Evolutionary conservation across 1,140 invertebrate species (phyloP).

Genomic region (Nasonia vitripennis): DNA sequence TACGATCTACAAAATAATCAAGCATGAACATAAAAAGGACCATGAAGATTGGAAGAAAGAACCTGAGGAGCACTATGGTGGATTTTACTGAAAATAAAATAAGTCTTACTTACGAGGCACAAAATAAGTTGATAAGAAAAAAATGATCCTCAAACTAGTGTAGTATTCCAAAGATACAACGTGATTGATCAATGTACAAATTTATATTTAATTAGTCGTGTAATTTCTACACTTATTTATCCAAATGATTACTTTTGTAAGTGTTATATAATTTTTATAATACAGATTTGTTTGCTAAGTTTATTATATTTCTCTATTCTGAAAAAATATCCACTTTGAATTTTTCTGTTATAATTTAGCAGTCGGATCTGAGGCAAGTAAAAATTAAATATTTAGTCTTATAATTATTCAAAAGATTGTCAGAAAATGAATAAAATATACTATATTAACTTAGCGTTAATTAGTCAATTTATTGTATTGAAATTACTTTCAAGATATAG

Average conservation of each 20-base stretch:
- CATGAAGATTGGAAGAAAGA: slow-evolving; percentile 60
- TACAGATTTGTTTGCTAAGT: neutral
- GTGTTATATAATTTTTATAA: neutral
- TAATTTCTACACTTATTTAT: neutral
- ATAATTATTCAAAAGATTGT: too few relatives aligned
- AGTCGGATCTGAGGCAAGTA: too few relatives aligned
- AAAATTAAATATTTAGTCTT: too few relatives aligned
- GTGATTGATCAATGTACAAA: slow-evolving; percentile 18
- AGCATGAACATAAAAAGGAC: slow-evolving; percentile 63
- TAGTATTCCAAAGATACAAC: slow-evolving; percentile 5
- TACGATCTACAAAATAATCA: slow-evolving; percentile 78
- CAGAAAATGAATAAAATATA: too few relatives aligned
- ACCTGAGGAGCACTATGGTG: slow-evolving; percentile 50
- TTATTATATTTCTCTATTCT: neutral
- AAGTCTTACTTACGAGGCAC: neutral
- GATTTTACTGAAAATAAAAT: slow-evolving; percentile 16
- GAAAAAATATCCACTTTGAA: too few relatives aligned
- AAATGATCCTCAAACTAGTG: neutral
- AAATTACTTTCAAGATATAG: too few relatives aligned
- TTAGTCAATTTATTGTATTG: too few relatives aligned
- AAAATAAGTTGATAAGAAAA: neutral
- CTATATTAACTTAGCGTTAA: too few relatives aligned
- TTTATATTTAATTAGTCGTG: neutral
- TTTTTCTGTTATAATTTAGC: too few relatives aligned
- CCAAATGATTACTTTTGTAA: neutral